Conservation (phyloP, 2,797 vertebrate species). For the Triplophysa yarkandensis region DNA sequence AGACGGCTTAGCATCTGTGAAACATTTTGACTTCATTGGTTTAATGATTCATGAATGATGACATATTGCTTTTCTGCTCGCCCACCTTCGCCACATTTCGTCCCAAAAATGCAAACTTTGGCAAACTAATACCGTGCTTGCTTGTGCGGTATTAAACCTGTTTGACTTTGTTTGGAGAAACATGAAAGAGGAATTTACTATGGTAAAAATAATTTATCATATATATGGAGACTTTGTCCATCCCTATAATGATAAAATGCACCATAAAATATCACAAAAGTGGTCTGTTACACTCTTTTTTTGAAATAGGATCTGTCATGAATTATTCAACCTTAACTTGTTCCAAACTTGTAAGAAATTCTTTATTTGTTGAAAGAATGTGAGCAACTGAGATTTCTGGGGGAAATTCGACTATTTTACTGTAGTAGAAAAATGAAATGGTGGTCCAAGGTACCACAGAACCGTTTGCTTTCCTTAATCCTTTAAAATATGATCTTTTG, state of each 20-base stretch:
- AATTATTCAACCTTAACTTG: too few species aligned
- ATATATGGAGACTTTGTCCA: not conserved
- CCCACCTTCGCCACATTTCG: not conserved
- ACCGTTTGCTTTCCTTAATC: too few species aligned
- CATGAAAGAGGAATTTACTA: not conserved
- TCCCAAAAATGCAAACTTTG: not conserved
- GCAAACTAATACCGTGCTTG: not conserved
- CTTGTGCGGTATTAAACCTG: not conserved
- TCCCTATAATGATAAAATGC: not conserved
- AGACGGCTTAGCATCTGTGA: conserved; percentile 24
- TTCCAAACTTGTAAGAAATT: too few species aligned
- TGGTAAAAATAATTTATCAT: not conserved
- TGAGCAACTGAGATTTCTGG: too few species aligned
- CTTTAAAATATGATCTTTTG: too few species aligned
- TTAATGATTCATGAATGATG: conserved; percentile 43
- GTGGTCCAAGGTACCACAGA: too few species aligned
- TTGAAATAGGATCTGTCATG: too few species aligned
- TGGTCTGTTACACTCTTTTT: too few species aligned
- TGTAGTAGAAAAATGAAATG: too few species aligned
- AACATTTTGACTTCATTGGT: conserved; percentile 26
- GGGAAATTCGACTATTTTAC: too few species aligned
- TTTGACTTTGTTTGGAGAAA: not conserved
- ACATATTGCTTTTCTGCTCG: conserved; percentile 29
- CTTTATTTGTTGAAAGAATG: too few species aligned
- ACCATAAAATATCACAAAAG: not conserved